phyloP scores from a whole-genome alignment of 2,888 invertebrate species.

The Opisthograptis luteolata region DNA sequence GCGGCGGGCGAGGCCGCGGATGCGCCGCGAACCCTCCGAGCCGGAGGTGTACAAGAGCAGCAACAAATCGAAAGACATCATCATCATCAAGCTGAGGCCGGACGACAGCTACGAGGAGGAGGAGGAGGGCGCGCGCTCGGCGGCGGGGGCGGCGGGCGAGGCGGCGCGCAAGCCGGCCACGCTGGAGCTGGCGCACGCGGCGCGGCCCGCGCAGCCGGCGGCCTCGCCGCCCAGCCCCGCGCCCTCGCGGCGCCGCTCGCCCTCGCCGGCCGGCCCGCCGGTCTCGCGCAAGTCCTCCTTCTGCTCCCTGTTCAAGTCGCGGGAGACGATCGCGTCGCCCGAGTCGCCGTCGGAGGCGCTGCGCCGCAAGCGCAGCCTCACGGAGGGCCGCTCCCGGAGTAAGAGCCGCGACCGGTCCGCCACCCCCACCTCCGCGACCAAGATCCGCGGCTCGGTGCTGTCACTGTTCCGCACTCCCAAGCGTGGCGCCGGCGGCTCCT shows the following conservation, averaged over 20 bases:
- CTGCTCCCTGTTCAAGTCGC: constrained; percentile 91
- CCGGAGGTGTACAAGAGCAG: constrained; percentile 63
- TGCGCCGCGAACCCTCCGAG: constrained; percentile 62
- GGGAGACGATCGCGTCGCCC: constrained; percentile 86
- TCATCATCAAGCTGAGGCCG: constrained; percentile 89
- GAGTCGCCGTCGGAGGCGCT: constrained; percentile 83
- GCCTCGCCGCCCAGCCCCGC: constrained; percentile 38
- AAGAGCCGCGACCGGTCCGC: constrained; percentile 86
- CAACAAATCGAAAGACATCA: constrained; percentile 68
- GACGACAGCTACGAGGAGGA: constrained; percentile 87
- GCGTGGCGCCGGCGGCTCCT: constrained; percentile 55
- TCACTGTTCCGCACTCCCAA: constrained; percentile 87
- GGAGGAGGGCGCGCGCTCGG: constrained; percentile 62
- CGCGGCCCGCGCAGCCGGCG: constrained; percentile 17
- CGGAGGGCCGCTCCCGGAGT: constrained; percentile 84
- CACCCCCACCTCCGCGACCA: constrained; percentile 82
- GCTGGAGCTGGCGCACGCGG: constrained; percentile 72
- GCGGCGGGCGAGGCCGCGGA: constrained; percentile 59
- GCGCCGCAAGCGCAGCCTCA: constrained; percentile 71
- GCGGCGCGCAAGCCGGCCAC: constrained; percentile 84
- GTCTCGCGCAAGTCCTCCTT: constrained; percentile 92
- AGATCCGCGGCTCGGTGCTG: constrained; percentile 87
- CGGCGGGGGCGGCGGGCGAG: constrained; percentile 51
- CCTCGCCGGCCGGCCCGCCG: constrained; percentile 87
- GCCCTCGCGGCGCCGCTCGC: constrained; percentile 65